Conservation (phyloP, 2,797 vertebrate species). For the Calcarius lapponicus region DNA sequence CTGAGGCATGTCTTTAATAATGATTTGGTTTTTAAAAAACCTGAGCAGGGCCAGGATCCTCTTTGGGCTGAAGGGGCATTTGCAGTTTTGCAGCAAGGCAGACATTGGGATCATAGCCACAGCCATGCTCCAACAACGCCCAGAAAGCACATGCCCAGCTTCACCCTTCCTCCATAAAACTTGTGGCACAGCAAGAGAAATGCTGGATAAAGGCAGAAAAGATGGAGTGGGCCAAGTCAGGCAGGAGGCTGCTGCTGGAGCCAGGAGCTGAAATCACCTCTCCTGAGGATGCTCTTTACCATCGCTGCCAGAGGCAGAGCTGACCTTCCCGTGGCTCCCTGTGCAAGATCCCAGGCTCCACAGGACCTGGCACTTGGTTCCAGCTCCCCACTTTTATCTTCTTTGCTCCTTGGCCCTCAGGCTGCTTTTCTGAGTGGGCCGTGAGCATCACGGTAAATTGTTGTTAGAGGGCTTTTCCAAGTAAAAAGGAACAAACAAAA, state of each 20-base stretch:
- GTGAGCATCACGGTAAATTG: neutral
- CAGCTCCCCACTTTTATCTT: neutral
- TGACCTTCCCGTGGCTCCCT: neutral
- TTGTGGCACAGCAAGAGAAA: neutral
- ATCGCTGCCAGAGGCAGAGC: neutral
- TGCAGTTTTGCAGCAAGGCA: neutral
- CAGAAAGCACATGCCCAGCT: neutral
- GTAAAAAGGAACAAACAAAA: neutral
- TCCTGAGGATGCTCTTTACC: neutral
- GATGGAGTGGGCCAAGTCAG: slow-evolving; percentile 32
- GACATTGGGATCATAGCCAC: neutral
- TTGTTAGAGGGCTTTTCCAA: neutral
- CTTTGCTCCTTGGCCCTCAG: rapidly evolving
- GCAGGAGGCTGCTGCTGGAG: neutral
- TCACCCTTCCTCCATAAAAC: neutral
- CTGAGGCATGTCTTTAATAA: neutral
- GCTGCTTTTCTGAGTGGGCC: neutral
- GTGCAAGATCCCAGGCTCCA: neutral
- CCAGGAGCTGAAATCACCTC: slow-evolving; percentile 60
- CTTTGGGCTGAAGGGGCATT: neutral
- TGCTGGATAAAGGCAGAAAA: neutral
- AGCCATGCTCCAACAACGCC: neutral
- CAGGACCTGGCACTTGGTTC: neutral
- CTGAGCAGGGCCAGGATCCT: neutral
- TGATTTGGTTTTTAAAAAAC: neutral